phyloP scores from a whole-genome alignment of 2,797 vertebrate species.

The Prionace glauca region DNA sequence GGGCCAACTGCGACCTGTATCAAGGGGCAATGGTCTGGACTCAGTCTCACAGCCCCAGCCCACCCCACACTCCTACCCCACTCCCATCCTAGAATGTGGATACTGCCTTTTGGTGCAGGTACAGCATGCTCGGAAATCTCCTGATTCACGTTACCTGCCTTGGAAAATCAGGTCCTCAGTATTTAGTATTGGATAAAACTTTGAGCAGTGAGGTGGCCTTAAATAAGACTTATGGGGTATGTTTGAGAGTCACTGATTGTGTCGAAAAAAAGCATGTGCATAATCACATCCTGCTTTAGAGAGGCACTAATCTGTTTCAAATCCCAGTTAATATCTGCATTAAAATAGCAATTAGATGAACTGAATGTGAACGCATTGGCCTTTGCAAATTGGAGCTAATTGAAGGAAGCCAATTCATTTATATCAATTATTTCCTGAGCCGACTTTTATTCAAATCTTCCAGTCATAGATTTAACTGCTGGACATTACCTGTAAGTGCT shows the following conservation, averaged over 20 bases:
- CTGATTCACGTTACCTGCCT: too few relatives aligned
- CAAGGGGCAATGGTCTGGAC: too few relatives aligned
- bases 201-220: background rate
- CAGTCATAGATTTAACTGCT: background rate
- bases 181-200: background rate
- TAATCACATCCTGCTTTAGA: background rate
- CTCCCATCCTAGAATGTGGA: too few relatives aligned
- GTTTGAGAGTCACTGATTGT: background rate
- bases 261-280: background rate
- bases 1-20: too few relatives aligned
- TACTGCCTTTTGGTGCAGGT: too few relatives aligned
- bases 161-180: background rate
- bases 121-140: too few relatives aligned
- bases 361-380: background rate
- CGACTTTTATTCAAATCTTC: background rate
- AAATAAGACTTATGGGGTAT: background rate
- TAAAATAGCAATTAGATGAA: background rate
- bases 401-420: background rate
- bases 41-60: too few relatives aligned
- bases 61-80: too few relatives aligned
- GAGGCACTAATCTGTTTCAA: conserved; percentile 1
- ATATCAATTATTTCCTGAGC: background rate
- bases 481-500: background rate
- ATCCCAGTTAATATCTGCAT: background rate
- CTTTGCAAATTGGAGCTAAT: background rate